Evolutionary conservation across 2,113 vertebrate species (phyloP), one percentile per base, ranked within the genome.

Genomic region (Polypterus bichir): DNA sequence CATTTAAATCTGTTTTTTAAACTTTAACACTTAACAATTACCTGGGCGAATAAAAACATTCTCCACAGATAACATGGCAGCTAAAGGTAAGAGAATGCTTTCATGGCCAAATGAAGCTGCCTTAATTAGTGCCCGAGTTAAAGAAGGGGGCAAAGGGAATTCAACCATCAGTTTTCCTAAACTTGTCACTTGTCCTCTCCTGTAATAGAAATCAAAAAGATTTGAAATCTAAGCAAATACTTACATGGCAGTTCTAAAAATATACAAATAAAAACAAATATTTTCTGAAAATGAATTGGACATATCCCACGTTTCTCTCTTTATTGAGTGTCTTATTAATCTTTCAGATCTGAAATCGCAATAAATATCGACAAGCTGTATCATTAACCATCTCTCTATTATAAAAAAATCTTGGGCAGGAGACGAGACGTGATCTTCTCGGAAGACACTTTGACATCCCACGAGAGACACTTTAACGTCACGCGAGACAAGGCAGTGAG

Each of bases 41-140:
- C 96, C 94, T 83, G 94, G 92, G 46, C 92, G 86, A 71, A 98
- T 97, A 76, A 97, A 94, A 77, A 97, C 89, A 47, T 97, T 97
- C 76, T 97, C 96, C 61, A 97, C 94, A 0, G 96, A 98, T 7
- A 98, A 66, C 96, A 98, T 96, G 57, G 96, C 92, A 5, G 93
- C 94, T 60, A 96, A 88, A 11, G 94, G 89, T 44, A 98, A 91
- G 66, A 98, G 77, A 27, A 97, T 70, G 69, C 93, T 88, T 72
- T 97, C 83, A 72, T 88, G 96, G 62, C 81, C 86, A 0, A 92
- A 70, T 44, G 91, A 84, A 7, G 91, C 90, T 8, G 94, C 89
- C 77, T 93, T 95, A 46, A 98, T 83, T 61, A 97, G 61, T 4
- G 93, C 92, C 72, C 92, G 88, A 44, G 90, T 89, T 59, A 98